Evolutionary conservation across 2,888 invertebrate genomes (phyloP), one percentile per base, ranked within the genome.

Genomic region (Tridacna crocea): DNA sequence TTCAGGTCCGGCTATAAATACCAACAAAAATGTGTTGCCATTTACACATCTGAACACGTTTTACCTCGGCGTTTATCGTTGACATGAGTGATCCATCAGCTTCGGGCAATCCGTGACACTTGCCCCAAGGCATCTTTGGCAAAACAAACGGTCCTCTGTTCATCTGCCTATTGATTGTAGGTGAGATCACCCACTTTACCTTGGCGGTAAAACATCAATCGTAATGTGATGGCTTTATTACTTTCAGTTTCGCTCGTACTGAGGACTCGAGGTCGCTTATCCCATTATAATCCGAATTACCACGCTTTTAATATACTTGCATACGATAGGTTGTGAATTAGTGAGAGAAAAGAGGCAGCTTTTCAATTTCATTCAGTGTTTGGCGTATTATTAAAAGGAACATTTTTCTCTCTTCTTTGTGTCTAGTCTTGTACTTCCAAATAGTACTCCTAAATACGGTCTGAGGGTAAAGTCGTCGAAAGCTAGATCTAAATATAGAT

Each of bases 181-280:
- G 61, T 61, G 13, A 15, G 19, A 19, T 19, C 55, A 19, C 55
- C 55, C 55, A 55, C 55, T 55, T 48, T 65, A 27, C 51, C 48
- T 65, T 15, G 75, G 75, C 75, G 66, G 75, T 17, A 51, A 63
- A 75, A 75, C 75, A 75, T 51, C 75, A 75, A 65, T 75, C 65
- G 65, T 47, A 22, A 19, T 65, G n/a, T 66, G 66, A 75, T 65
- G 65, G 19, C 66, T 75, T 65, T 47, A 75, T 75, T 75, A 47
- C 55, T 26, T 17, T 65, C 55, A 55, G 55, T 55, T 55, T 55
- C 55, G 36, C 8, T 36, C 3, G 55, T 55, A 55, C 19, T 55
- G 17, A 55, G 55, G 55, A 19, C 15, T 19, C 19, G 19, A 3
- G 55, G 55, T 55, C 55, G 55, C 8, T 36, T 36, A 36, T 36